Evolutionary conservation across 2,797 vertebrate genomes (phyloP).

Genomic region (Melanogrammus aeglefinus): DNA sequence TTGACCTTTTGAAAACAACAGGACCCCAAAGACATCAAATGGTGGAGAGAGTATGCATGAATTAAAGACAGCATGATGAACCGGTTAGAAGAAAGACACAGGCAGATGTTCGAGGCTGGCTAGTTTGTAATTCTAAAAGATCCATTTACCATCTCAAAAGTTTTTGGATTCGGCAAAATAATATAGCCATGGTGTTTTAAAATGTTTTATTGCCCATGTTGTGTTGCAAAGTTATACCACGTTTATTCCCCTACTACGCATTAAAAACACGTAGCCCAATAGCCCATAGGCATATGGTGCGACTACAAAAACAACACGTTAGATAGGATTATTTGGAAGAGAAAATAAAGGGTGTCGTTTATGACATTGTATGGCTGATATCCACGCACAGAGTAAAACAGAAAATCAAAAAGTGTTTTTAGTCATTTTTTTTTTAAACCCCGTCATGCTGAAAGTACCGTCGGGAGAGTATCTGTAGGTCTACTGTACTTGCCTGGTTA

Average conservation of each 20-base stretch:
- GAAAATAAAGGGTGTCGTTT: not conserved
- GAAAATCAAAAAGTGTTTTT: not conserved
- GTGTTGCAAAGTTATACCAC: not conserved
- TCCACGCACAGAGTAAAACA: not conserved
- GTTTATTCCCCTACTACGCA: not conserved
- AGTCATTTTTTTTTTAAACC: not conserved
- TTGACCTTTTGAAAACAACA: slow-evolving; percentile 66
- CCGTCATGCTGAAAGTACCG: not conserved
- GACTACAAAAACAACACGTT: too few relatives aligned
- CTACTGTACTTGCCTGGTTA: not conserved
- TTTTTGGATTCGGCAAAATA: not conserved
- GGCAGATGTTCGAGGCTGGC: not conserved
- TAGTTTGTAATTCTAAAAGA: not conserved
- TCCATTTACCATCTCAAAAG: not conserved
- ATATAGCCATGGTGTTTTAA: not conserved
- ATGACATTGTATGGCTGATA: not conserved
- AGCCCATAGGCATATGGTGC: not conserved
- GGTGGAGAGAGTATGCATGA: slow-evolving; percentile 52
- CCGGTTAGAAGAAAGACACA: slow-evolving; percentile 25
- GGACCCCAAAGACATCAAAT: slow-evolving; percentile 58
- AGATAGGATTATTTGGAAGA: not conserved
- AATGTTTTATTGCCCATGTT: not conserved
- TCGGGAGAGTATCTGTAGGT: not conserved
- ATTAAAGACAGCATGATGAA: slow-evolving; percentile 63
- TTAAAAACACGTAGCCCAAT: not conserved